A percentile compares a stretch with the other conserved stretches of the same genome.
These are phyloP conservation scores for Dicrostonyx torquatus DNA, from an alignment of 2,797 vertebrate species.

Conservation along the genomic window DNA sequence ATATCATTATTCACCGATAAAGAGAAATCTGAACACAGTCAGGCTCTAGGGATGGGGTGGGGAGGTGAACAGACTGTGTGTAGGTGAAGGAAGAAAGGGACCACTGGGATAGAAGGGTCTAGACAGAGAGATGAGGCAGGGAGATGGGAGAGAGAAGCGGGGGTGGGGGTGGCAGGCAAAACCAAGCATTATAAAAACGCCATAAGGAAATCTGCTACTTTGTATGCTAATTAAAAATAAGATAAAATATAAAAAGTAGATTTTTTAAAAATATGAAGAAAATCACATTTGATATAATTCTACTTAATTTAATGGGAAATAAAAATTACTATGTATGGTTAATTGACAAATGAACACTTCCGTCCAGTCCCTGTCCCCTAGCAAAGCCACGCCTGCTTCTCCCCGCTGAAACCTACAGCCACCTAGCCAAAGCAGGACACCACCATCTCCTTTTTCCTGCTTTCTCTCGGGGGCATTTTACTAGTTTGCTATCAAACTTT, in stretches of 20 bases:
- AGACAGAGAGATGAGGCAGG: neutral
- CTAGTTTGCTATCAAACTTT: neutral
- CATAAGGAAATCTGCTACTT: neutral
- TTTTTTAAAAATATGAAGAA: neutral
- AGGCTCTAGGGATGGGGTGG: neutral
- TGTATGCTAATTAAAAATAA: neutral
- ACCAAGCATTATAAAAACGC: neutral
- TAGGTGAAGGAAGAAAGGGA: too few relatives aligned
- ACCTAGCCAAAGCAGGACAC: neutral
- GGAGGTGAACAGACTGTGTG: neutral
- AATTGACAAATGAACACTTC: neutral
- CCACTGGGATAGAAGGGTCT: neutral
- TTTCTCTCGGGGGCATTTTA: neutral
- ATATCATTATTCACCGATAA: neutral
- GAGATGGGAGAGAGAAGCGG: neutral
- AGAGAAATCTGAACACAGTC: neutral
- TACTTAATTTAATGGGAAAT: neutral
- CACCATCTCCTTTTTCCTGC: neutral
- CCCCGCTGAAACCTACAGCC: neutral
- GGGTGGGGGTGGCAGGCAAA: neutral
- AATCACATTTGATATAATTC: neutral
- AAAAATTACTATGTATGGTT: neutral
- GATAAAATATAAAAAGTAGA: neutral
- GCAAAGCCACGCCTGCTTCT: neutral
- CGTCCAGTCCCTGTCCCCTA: neutral